Evolutionary conservation across 2,797 vertebrate species (phyloP).

Genomic region (Falco cherrug): DNA sequence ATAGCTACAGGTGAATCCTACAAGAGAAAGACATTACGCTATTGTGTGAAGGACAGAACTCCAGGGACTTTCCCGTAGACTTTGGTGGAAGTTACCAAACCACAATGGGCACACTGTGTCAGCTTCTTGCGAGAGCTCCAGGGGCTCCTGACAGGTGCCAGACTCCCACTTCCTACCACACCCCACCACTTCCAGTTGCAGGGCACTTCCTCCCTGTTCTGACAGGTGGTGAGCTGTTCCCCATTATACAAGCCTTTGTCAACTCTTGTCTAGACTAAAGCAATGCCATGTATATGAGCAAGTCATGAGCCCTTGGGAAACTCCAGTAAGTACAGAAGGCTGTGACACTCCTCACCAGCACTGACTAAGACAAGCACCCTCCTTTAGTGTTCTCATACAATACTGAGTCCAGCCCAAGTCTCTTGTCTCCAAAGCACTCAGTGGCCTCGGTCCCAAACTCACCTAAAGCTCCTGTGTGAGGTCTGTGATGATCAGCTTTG

Average conservation of each 20-base stretch:
- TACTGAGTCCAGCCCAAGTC: not conserved
- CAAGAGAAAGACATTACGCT: not conserved
- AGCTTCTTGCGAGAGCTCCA: not conserved
- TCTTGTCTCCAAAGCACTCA: not conserved
- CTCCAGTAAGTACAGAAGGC: not conserved
- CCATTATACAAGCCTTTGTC: not conserved
- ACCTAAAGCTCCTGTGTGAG: not conserved
- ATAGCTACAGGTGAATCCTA: not conserved
- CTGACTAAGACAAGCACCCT: not conserved
- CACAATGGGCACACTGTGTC: not conserved
- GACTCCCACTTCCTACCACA: not conserved
- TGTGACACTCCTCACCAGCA: not conserved
- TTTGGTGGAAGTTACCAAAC: not conserved
- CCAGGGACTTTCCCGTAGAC: not conserved
- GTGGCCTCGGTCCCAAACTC: not conserved
- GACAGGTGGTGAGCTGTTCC: not conserved
- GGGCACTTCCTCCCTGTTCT: not conserved
- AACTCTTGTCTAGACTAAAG: conserved; percentile 5
- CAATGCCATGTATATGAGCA: not conserved
- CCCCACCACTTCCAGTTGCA: not conserved
- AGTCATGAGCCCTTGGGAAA: not conserved
- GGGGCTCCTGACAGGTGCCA: not conserved
- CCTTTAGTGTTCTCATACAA: not conserved
- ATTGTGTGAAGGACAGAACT: not conserved
- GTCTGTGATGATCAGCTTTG: not conserved